Conservation (phyloP, 2,888 invertebrate genomes). For the Ectobius pallidus region DNA sequence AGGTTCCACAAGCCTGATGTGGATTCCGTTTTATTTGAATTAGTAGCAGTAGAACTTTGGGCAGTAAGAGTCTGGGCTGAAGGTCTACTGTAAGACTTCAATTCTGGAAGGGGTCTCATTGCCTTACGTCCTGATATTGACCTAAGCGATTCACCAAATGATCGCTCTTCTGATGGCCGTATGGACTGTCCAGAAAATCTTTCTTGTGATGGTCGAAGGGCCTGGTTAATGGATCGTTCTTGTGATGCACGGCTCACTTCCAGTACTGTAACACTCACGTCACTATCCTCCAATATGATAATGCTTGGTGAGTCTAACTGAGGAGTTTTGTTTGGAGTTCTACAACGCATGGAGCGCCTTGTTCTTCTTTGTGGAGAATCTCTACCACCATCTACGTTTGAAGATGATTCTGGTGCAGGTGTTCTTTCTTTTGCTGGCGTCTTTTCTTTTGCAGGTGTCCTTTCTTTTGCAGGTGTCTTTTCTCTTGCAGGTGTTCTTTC, state of each 20-base stretch:
- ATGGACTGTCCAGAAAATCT: no score
- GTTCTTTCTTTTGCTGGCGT: no score
- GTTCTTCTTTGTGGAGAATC: conserved; percentile 9
- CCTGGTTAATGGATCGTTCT: neutral
- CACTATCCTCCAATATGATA: neutral
- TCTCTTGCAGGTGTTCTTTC: neutral
- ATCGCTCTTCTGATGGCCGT: no score
- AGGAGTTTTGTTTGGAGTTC: neutral
- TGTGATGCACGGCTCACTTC: neutral
- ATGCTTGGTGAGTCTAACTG: neutral
- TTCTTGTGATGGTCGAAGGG: no score
- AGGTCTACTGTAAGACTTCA: neutral
- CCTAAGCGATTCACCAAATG: no score
- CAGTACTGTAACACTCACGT: neutral
- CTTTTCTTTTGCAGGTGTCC: no score
- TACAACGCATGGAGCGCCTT: neutral
- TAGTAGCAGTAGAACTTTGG: no score
- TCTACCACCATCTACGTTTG: no score
- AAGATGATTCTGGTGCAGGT: no score
- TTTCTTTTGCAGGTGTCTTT: neutral
- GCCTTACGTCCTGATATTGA: neutral
- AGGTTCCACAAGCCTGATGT: conserved; percentile 3
- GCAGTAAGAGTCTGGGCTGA: no score
- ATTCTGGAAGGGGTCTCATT: neutral
- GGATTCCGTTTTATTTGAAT: no score